A percentile compares a stretch with the other conserved stretches of the same genome.
phyloP scores from a whole-genome alignment of 2,113 vertebrate species.

The Callaeas wilsoni region DNA sequence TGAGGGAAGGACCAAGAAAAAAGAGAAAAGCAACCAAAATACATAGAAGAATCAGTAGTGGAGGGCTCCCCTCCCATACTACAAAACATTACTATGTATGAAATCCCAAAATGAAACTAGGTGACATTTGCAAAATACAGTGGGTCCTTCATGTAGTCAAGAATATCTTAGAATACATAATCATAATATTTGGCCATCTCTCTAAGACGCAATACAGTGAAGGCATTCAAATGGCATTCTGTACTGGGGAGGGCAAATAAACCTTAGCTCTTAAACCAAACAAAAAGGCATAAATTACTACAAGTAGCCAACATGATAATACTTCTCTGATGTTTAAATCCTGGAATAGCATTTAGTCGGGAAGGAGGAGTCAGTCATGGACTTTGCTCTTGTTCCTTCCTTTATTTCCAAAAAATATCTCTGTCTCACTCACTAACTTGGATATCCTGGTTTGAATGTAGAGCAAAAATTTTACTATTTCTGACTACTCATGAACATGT shows the following conservation, averaged over 20 bases:
- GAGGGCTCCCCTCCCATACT: background rate
- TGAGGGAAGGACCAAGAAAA: background rate
- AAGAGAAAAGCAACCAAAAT: background rate
- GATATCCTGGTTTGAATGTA: background rate
- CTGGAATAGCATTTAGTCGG: background rate
- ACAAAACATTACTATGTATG: background rate
- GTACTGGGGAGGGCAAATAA: background rate
- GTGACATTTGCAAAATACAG: background rate
- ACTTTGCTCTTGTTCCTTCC: background rate
- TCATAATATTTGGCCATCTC: background rate
- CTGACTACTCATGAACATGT: background rate
- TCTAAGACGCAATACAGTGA: background rate
- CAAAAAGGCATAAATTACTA: background rate
- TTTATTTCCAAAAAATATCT: background rate
- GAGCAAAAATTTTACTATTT: background rate
- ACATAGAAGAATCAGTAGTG: background rate
- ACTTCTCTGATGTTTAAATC: background rate
- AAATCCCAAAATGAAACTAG: background rate
- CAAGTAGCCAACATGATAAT: background rate
- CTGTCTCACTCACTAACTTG: background rate
- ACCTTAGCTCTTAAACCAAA: background rate
- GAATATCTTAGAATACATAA: background rate
- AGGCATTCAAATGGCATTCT: background rate
- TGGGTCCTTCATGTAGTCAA: background rate
- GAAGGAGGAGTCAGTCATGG: background rate